Conservation (phyloP, 2,113 vertebrate species). For the Pelmatolapia mariae region DNA sequence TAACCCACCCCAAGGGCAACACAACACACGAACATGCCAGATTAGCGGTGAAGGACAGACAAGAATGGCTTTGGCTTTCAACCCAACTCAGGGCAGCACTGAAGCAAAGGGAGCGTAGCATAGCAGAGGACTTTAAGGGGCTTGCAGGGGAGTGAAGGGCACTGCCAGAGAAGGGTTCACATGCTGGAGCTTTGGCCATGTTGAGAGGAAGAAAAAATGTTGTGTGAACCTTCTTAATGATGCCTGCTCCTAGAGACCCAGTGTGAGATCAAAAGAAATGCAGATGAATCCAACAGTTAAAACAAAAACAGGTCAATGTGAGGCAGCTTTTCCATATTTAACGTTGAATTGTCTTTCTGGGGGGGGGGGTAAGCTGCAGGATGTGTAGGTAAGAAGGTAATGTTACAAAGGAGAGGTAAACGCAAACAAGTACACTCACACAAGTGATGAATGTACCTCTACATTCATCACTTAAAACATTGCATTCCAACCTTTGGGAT, state of each 20-base stretch:
- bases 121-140: not conserved
- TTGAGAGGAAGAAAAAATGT: not conserved
- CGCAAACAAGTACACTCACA: not conserved
- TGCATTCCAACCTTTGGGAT: not conserved
- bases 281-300: conserved; percentile 32
- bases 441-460: not conserved
- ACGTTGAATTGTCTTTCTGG: not conserved
- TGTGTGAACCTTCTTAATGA: conserved; percentile 51
- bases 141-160: not conserved
- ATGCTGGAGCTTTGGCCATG: not conserved
- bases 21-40: conserved; percentile 36
- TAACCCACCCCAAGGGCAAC: conserved; percentile 54
- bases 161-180: not conserved
- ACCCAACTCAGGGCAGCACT: conserved; percentile 19
- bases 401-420: not conserved
- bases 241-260: conserved; percentile 16
- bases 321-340: not conserved
- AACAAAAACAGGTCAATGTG: conserved; percentile 44
- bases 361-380: not conserved
- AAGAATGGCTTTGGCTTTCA: conserved; percentile 30
- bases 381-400: not conserved
- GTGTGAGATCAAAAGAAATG: conserved; percentile 56
- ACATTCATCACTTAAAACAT: not conserved
- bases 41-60: conserved; percentile 42
- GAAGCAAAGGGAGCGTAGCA: conserved; percentile 4